Conservation (phyloP, 2,797 vertebrate genomes). For the Rhynchonycteris naso region DNA sequence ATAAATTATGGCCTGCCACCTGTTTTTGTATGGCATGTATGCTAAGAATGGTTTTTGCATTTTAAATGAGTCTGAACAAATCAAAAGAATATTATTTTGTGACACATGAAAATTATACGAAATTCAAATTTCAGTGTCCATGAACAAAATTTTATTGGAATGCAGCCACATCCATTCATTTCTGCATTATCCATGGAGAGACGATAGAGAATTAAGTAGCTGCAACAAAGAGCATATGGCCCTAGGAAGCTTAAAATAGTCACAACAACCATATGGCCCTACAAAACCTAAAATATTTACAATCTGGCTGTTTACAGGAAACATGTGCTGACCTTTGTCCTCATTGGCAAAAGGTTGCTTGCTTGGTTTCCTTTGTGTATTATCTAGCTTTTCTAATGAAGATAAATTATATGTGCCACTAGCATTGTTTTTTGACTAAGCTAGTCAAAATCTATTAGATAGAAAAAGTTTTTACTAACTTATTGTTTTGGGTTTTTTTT, state of each 20-base stretch:
- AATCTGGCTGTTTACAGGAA: background rate
- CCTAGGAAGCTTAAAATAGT: background rate
- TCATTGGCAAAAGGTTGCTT: background rate
- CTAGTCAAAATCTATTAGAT: background rate
- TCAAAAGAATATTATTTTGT: slow-evolving; percentile 16
- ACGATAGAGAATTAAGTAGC: background rate
- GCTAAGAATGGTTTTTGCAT: background rate
- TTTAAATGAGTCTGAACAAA: background rate
- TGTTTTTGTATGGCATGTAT: background rate
- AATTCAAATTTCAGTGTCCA: slow-evolving; percentile 7
- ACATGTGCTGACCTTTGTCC: background rate
- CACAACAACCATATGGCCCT: background rate
- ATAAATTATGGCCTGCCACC: background rate
- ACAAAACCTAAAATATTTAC: background rate
- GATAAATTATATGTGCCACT: background rate
- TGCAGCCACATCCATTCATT: background rate
- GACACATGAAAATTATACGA: background rate
- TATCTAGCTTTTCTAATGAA: slow-evolving; percentile 4
- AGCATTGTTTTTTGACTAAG: background rate
- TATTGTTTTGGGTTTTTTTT: too few species aligned
- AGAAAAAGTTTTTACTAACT: background rate
- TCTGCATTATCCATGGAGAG: background rate
- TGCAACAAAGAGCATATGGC: background rate
- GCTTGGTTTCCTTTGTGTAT: background rate
- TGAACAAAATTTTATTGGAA: background rate